phyloP scores from a whole-genome alignment of 1,140 invertebrate genomes.

The Neodiprion lecontei region DNA sequence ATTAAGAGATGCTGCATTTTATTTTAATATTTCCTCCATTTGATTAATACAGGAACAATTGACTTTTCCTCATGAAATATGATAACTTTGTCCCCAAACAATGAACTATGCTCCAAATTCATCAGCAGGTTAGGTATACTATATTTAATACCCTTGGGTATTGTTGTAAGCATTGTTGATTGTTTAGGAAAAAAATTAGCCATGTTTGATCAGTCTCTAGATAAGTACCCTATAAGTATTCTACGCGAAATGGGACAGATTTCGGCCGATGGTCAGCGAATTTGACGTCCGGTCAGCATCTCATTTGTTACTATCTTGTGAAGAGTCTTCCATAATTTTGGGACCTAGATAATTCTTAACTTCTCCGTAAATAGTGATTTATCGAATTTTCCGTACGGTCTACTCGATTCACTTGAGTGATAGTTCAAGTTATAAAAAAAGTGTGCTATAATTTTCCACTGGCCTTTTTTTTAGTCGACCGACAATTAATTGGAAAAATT shows the following conservation, averaged over 20 bases:
- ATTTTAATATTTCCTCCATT: too few species aligned
- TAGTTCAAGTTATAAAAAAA: background rate
- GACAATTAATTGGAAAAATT: background rate
- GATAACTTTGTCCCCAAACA: too few species aligned
- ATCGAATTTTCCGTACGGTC: background rate
- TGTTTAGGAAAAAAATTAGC: too few species aligned
- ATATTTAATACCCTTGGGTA: too few species aligned
- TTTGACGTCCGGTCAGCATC: background rate
- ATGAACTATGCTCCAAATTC: too few species aligned
- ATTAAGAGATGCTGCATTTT: too few species aligned
- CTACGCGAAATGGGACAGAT: background rate
- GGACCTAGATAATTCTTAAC: background rate
- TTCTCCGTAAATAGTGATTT: background rate
- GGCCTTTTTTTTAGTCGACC: background rate
- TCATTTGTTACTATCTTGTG: background rate
- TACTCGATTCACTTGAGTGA: background rate
- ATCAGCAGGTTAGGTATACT: too few species aligned
- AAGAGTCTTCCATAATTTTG: background rate
- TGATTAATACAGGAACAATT: too few species aligned
- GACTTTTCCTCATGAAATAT: too few species aligned
- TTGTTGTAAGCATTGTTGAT: too few species aligned
- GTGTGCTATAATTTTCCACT: background rate
- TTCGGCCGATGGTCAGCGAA: background rate
- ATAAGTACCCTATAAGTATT: background rate
- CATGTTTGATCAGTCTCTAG: too few species aligned